Evolutionary conservation across 1,140 invertebrate genomes (phyloP).

Genomic region (Plutomurus gul): DNA sequence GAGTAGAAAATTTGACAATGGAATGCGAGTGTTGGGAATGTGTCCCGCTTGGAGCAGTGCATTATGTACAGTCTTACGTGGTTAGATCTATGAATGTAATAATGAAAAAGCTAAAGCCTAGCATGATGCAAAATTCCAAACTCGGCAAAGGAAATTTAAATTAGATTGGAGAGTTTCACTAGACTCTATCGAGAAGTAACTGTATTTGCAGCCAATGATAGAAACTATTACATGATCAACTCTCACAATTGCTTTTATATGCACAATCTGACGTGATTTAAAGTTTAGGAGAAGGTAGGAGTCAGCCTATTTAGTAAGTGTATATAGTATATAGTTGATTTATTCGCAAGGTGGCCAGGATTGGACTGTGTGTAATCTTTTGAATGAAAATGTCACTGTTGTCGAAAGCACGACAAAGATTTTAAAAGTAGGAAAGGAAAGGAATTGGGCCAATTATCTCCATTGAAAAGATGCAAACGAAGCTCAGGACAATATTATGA

Average conservation of each 20-base stretch:
- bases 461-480: neutral
- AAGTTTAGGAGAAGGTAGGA: no score
- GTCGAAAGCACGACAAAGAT: neutral
- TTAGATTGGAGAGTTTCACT: neutral
- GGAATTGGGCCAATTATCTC: conserved; percentile 15
- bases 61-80: no score
- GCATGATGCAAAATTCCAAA: neutral
- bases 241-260: no score
- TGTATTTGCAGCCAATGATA: no score
- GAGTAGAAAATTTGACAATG: neutral
- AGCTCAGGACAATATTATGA: neutral
- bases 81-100: neutral
- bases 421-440: neutral
- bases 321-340: no score
- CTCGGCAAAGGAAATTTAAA: neutral
- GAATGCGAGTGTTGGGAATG: neutral
- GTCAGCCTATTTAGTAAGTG: no score
- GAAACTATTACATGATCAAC: no score
- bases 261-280: no score
- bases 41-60: neutral
- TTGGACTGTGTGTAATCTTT: neutral
- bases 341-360: neutral
- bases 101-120: neutral
- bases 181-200: no score
- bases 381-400: neutral